Base-by-base conservation (phyloP, 2,888 invertebrate species). In the Tiphia femorata region DNA sequence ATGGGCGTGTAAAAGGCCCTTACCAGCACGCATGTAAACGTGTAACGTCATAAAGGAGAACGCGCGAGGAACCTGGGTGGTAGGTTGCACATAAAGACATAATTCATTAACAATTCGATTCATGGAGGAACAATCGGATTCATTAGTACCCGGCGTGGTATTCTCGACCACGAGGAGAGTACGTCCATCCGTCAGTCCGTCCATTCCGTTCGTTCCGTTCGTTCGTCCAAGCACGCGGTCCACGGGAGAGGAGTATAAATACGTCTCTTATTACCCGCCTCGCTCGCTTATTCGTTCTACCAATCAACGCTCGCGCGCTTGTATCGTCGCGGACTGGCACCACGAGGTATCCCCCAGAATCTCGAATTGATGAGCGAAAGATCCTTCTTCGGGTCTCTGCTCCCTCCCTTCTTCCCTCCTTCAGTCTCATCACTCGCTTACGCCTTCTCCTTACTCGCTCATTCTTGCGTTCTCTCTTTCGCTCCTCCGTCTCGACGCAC, bases 61-160 rank as follows among this genome's bases (percentile, higher is more conserved):
- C 23, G 44, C n/a, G n/a, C n/a, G n/a, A n/a, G n/a, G n/a, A n/a
- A n/a, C n/a, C n/a, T n/a, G n/a, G n/a, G n/a, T n/a, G n/a, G n/a
- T n/a, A 52, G 33, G 60, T 46, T 53, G 53, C 64, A 51, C 50
- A 64, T 67, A 64, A 72, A 73, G 76, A 75, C 72, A 77, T 78
- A 79, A 79, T 79, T 79, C 79, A 79, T 79, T 79, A 79, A 75
- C 75, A 77, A 77, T 79, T 78, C 79, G 79, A 78, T 79, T 79
- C 79, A 79, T 70, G 61, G 75, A n/a, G 69, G 75, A 79, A 79
- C 79, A 79, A 79, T 79, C 70, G 76, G 67, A 72, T 79, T 79
- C 78, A 79, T 79, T 79, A 79, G 75, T 65, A 60, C 58, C 63
- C 63, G 58, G 67, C 67, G 63, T 62, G 64, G 58, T 61, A 49